Conservation (phyloP, 2,113 vertebrate species). For the Muntiacus muntjak region DNA sequence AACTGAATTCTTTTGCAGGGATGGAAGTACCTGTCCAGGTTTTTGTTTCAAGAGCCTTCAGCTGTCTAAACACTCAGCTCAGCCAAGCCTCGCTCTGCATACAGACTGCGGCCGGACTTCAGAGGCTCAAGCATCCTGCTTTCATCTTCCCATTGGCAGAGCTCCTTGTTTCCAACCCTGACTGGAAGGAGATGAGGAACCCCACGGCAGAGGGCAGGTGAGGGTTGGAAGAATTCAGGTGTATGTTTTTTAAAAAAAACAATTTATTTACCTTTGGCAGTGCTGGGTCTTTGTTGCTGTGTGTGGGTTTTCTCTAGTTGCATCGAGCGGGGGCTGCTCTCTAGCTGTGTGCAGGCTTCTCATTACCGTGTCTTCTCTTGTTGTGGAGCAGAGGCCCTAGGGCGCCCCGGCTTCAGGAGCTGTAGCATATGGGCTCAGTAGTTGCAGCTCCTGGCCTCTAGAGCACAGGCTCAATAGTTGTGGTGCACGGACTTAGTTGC, state of each 20-base stretch:
- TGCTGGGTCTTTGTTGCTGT: not conserved
- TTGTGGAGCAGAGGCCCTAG: not conserved
- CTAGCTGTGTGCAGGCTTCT: not conserved
- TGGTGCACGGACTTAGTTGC: not conserved
- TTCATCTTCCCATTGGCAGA: not conserved
- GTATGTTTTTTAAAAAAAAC: not conserved
- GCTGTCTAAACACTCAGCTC: not conserved
- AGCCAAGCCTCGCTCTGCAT: not conserved
- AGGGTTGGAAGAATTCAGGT: not conserved
- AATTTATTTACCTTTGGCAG: not conserved
- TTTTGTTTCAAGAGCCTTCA: not conserved
- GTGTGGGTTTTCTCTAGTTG: not conserved
- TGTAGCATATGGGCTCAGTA: not conserved
- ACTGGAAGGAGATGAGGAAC: not conserved
- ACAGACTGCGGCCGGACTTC: not conserved
- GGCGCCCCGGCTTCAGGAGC: not conserved
- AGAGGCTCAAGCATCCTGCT: not conserved
- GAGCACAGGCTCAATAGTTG: not conserved
- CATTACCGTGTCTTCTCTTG: not conserved
- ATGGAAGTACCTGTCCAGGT: not conserved
- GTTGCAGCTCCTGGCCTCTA: accelerated
- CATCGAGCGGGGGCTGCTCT: accelerated
- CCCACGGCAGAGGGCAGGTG: accelerated
- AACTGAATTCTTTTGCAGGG: not conserved
- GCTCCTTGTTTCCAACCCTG: not conserved